Evolutionary conservation across 2,797 vertebrate species (phyloP).

Genomic region (Orestias chungarensis): DNA sequence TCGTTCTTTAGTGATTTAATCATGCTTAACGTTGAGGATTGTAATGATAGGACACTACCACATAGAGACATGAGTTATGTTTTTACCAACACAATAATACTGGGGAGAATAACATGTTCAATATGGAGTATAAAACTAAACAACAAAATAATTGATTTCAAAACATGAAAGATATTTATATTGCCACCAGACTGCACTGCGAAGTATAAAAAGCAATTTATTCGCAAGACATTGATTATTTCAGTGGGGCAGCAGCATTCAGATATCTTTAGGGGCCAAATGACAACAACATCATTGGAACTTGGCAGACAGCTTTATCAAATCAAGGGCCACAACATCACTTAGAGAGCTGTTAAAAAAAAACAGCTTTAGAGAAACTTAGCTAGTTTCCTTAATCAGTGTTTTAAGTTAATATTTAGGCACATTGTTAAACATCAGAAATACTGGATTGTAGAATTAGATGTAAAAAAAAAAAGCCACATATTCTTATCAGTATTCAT

Average conservation of each 20-base stretch:
- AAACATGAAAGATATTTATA: too few species aligned
- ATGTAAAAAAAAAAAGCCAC: background rate
- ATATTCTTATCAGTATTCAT: background rate
- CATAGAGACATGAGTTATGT: too few species aligned
- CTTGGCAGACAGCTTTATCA: background rate
- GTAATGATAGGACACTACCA: too few species aligned
- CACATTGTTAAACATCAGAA: background rate
- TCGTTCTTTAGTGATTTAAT: background rate
- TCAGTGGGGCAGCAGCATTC: background rate
- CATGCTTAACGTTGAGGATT: background rate
- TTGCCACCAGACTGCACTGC: background rate
- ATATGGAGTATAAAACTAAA: background rate
- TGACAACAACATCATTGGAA: background rate
- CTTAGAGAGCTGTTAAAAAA: background rate
- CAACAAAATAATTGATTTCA: background rate
- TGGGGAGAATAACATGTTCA: too few species aligned
- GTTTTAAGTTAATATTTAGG: too few species aligned
- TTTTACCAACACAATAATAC: too few species aligned
- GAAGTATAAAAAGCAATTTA: too few species aligned
- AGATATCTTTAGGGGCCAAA: background rate
- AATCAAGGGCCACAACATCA: background rate
- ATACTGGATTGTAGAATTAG: background rate
- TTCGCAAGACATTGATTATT: background rate
- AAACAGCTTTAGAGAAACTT: background rate
- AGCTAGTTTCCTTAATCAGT: too few species aligned